These are phyloP conservation scores for Solea solea DNA, from an alignment of 2,113 vertebrate species.

Conservation along the genomic window DNA sequence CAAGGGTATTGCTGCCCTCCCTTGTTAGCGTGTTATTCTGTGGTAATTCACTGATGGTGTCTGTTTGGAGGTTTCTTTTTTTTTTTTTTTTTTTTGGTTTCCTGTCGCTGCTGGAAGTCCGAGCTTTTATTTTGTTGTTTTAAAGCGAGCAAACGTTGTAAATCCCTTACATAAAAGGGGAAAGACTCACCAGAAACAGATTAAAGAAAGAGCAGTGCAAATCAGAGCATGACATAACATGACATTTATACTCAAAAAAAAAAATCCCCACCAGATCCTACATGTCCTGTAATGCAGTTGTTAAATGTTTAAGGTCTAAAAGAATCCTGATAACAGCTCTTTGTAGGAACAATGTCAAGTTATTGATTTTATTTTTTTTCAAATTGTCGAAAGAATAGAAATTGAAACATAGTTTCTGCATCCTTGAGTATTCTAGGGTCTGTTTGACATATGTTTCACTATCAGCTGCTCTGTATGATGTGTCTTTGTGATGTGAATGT, in stretches of 20 bases:
- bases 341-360: background rate
- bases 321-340: background rate
- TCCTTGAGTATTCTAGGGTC: background rate
- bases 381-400: no score
- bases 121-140: no score
- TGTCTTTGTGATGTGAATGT: background rate
- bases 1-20: conserved; percentile 64
- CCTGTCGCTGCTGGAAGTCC: no score
- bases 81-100: background rate
- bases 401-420: no score
- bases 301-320: background rate
- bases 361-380: no score
- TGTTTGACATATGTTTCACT: background rate
- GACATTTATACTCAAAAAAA: background rate
- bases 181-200: background rate
- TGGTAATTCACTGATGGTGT: conserved; percentile 39
- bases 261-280: background rate
- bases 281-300: conserved; percentile 2
- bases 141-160: no score
- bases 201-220: background rate
- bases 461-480: background rate
- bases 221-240: background rate
- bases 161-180: background rate
- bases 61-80: conserved; percentile 17
- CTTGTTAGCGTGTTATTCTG: conserved; percentile 29